Evolutionary conservation across 2,888 invertebrate species (phyloP).

Genomic region (Abrostola tripartita): DNA sequence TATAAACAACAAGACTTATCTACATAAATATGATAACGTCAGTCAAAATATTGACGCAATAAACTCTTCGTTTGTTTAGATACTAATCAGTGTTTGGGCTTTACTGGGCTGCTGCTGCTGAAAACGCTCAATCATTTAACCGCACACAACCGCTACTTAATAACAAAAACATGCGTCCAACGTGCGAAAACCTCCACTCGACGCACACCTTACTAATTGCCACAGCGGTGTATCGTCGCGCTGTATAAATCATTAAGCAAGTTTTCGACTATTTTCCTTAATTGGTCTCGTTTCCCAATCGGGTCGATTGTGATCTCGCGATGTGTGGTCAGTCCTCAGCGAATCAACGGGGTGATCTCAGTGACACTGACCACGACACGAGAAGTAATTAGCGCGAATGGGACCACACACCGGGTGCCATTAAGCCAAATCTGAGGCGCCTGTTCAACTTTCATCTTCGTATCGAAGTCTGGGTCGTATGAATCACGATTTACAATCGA

Average conservation of each 20-base stretch:
- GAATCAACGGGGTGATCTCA: slow-evolving; percentile 75
- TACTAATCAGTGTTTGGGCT: no score
- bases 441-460: slow-evolving; percentile 73
- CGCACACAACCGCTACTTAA: slow-evolving; percentile 39
- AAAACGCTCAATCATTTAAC: slow-evolving; percentile 23
- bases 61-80: no score
- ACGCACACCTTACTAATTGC: slow-evolving; percentile 69
- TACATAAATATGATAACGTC: no score
- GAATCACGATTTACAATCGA: slow-evolving; percentile 75
- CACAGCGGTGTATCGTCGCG: slow-evolving; percentile 65
- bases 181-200: slow-evolving; percentile 47
- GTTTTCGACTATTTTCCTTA: slow-evolving; percentile 80
- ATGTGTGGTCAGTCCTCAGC: slow-evolving; percentile 69
- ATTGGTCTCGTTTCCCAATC: slow-evolving; percentile 79
- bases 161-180: slow-evolving; percentile 38
- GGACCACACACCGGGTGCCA: slow-evolving; percentile 75
- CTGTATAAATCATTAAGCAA: slow-evolving; percentile 73
- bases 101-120: slow-evolving; percentile 9
- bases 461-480: slow-evolving; percentile 68
- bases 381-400: slow-evolving; percentile 72
- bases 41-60: no score
- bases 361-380: slow-evolving; percentile 69
- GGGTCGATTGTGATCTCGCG: slow-evolving; percentile 70
- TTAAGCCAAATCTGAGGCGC: slow-evolving; percentile 64
- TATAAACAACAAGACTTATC: not conserved